Percentiles rank a stretch among this genome's conserved stretches.
Conservation (phyloP, 2,797 vertebrate species). For the Brachyalestes nurse region DNA sequence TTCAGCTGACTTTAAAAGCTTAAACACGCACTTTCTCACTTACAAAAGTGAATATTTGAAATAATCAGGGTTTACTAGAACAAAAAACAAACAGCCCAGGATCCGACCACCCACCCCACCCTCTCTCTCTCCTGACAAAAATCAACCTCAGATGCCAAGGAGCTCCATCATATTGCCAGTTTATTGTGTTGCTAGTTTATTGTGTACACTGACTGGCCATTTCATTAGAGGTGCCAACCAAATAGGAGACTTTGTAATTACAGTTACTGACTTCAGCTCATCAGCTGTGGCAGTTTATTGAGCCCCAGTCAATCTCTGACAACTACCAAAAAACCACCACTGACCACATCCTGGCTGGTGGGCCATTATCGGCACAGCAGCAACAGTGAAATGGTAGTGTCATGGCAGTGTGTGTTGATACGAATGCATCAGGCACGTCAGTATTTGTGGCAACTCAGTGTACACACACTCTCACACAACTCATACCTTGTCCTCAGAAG, state of each 20-base stretch:
- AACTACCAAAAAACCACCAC: neutral
- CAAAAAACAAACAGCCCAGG: too few species aligned
- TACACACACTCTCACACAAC: slow-evolving; percentile 11
- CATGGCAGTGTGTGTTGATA: neutral
- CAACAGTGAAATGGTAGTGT: neutral
- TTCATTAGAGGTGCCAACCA: neutral
- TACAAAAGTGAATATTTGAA: neutral
- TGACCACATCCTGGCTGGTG: neutral
- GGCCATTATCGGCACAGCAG: neutral
- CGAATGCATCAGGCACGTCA: neutral
- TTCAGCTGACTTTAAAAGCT: neutral
- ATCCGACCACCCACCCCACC: too few species aligned
- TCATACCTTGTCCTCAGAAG: slow-evolving; percentile 88
- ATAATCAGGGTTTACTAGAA: neutral
- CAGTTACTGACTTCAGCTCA: neutral
- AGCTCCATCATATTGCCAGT: neutral
- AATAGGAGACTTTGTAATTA: neutral
- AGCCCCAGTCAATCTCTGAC: neutral
- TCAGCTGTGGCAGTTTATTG: neutral
- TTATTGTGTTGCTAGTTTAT: neutral
- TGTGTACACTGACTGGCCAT: neutral
- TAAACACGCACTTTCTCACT: neutral
- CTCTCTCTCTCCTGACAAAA: too few species aligned
- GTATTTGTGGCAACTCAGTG: neutral
- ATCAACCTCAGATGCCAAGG: neutral